Evolutionary conservation across 2,888 invertebrate genomes (phyloP).

Genomic region (Melikaiella ostensackeni): DNA sequence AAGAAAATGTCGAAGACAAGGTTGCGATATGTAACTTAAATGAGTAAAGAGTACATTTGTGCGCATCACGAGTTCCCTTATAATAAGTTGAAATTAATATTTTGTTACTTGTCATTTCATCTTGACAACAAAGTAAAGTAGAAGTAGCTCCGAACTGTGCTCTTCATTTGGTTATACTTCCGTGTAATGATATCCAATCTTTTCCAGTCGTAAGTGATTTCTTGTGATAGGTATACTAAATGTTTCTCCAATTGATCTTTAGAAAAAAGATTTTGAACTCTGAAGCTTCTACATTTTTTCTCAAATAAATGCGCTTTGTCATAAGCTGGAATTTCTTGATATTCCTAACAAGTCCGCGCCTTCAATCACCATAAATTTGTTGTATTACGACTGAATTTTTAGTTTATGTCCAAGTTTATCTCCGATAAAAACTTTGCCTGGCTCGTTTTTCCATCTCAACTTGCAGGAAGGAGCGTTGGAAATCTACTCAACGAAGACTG

Average conservation of each 20-base stretch:
- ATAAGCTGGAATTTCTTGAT: no score
- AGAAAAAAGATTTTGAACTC: background rate
- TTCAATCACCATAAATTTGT: no score
- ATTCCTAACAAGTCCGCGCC: no score
- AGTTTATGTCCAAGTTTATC: background rate
- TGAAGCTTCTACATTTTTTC: no score
- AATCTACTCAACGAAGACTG: conserved; percentile 22
- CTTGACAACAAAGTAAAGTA: conserved; percentile 8
- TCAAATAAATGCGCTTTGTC: no score
- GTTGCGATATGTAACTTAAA: background rate
- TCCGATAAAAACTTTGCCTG: background rate
- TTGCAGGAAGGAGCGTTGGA: background rate
- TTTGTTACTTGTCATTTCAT: conserved; percentile 5
- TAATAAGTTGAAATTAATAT: background rate
- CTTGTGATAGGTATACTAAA: background rate
- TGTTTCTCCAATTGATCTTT: background rate
- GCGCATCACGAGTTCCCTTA: background rate
- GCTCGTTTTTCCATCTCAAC: background rate
- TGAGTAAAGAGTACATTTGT: background rate
- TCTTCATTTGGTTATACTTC: background rate
- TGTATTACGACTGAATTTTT: no score
- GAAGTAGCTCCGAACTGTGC: background rate
- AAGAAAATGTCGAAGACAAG: background rate
- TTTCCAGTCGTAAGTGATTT: background rate
- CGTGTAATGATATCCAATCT: background rate